A percentile compares a stretch with the other conserved stretches of the same genome.
Evolutionary conservation across 2,797 vertebrate genomes (phyloP).

Genomic region (Lacerta bilineata): DNA sequence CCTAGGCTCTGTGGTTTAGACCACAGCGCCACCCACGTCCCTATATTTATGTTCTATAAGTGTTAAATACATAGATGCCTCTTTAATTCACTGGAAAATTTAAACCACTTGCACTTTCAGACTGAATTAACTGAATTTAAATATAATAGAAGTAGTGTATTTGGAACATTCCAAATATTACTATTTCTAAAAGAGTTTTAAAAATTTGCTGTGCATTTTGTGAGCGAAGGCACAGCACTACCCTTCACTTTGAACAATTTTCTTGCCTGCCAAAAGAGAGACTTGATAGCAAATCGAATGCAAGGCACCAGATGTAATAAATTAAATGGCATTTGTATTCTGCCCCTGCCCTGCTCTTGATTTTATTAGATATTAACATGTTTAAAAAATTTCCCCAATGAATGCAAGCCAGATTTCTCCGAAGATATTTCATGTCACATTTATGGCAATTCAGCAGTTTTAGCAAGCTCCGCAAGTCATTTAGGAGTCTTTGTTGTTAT

Average conservation of each 20-base stretch:
- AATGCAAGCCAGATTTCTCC: neutral
- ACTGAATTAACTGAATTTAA: neutral
- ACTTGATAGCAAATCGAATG: conserved; percentile 44
- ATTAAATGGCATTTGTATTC: conserved; percentile 57
- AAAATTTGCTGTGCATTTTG: neutral
- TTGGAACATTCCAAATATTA: neutral
- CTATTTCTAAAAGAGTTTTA: neutral
- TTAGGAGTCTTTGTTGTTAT: conserved; percentile 10
- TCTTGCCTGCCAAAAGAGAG: conserved; percentile 24
- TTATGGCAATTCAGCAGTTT: conserved; percentile 32
- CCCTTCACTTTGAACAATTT: neutral
- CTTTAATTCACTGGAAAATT: no score
- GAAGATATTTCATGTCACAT: conserved; percentile 34
- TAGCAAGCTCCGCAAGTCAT: conserved; percentile 2
- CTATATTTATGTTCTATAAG: no score
- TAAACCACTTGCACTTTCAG: neutral
- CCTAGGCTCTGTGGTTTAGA: no score
- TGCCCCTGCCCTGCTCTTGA: neutral
- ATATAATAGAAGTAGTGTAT: neutral
- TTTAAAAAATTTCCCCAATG: neutral
- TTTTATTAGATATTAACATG: conserved; percentile 18
- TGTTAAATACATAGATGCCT: no score
- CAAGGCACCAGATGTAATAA: conserved; percentile 43
- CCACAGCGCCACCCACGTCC: no score
- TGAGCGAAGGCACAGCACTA: neutral